Evolutionary conservation across 2,888 invertebrate species (phyloP).

Genomic region (Scrobipalpa costella): DNA sequence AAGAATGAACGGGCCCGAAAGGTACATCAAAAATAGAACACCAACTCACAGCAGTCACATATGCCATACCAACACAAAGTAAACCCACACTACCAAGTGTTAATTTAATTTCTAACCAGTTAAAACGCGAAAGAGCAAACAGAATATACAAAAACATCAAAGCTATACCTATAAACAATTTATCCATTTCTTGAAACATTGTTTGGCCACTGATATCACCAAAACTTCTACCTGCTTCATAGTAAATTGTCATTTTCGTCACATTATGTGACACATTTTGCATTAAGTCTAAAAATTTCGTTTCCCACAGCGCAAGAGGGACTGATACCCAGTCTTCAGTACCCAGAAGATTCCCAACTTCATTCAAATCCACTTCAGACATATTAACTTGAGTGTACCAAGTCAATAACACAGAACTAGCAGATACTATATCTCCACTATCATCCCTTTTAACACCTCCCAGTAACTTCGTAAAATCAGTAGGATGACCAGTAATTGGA

Average conservation of each 20-base stretch:
- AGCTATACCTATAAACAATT: conserved; percentile 84
- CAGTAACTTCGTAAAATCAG: conserved; percentile 83
- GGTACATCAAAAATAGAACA: conserved; percentile 86
- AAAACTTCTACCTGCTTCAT: conserved; percentile 85
- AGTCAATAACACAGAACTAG: conserved; percentile 82
- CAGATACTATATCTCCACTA: conserved; percentile 82
- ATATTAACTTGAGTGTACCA: conserved; percentile 86
- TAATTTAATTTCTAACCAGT: conserved; percentile 86
- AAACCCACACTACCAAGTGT: conserved; percentile 86
- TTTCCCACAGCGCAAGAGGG: conserved; percentile 83
- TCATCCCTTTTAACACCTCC: conserved; percentile 82
- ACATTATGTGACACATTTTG: conserved; percentile 52
- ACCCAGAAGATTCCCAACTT: conserved; percentile 86
- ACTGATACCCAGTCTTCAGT: conserved; percentile 88
- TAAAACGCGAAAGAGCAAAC: conserved; percentile 86
- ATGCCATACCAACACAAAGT: conserved; percentile 86
- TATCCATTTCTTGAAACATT: conserved; percentile 87
- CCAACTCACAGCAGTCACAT: conserved; percentile 85
- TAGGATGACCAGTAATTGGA: conserved; percentile 83
- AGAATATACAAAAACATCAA: conserved; percentile 89
- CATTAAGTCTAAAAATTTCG: conserved; percentile 76
- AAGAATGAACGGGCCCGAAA: conserved; percentile 91
- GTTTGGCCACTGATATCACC: conserved; percentile 87
- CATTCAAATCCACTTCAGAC: conserved; percentile 83
- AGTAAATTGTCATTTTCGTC: conserved; percentile 72